Evolutionary conservation across 2,888 invertebrate genomes (phyloP), one percentile per base, ranked within the genome.

Genomic region (Nomada goodeniana): DNA sequence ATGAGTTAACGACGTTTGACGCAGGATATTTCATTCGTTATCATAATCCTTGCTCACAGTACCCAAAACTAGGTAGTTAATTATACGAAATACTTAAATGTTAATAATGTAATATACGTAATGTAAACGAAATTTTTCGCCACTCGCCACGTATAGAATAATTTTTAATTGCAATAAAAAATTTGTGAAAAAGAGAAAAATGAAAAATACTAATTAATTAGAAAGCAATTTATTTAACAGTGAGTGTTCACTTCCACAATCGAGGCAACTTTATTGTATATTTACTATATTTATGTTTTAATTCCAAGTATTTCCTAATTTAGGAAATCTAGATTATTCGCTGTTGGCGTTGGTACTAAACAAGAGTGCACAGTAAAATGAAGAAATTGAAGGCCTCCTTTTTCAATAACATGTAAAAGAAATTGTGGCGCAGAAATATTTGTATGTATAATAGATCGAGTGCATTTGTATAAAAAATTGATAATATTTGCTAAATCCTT

Each of bases 1-100:
- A 57, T 69, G 26, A 69, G 64, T 36, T 50, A 64, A 64, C 29
- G 47, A 15, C 11, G 18, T 64, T 75, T 64, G 53, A 18, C 11
- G 82, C 82, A 82, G 82, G 82, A 82, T 82, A 76, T 69, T 82
- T 82, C 71, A 68, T 72, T 63, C 26, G 68, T 69, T 52, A 23
- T 60, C n/a, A 20, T 13, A n/a, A 73, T 83, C 68, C 26, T 83
- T 71, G 64, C 55, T 83, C 53, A 64, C 5, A 44, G 52, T 59
- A 63, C 15, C 52, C 23, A 68, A 76, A 68, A 57, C 4, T 67
- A 76, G 75, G 7, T 71, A 76, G 59, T 53, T 68, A 72, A 72
- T 82, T 82, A 1, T 72, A 72, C 2, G 47, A 53, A 68, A 60
- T 26, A 67, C 11, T 59, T 68, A 67, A 80, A 59, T 18, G 20